These are phyloP conservation scores for Myotis myotis DNA, from an alignment of 2,797 vertebrate genomes.

Conservation along the genomic window DNA sequence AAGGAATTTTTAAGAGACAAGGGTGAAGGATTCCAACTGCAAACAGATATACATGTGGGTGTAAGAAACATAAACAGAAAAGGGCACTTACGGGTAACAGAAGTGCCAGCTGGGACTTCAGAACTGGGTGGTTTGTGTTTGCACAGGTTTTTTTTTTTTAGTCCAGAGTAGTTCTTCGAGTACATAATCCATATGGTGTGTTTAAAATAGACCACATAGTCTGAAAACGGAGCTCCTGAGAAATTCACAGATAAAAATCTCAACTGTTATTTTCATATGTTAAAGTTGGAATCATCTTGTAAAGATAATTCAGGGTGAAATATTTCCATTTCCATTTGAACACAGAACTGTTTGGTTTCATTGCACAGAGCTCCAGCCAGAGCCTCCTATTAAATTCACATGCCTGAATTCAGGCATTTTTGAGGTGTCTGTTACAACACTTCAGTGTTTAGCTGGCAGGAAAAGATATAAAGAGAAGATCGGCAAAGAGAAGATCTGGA, in stretches of 20 bases:
- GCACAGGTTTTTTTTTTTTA: constrained; percentile 50
- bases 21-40: constrained; percentile 73
- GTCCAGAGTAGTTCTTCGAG: constrained; percentile 46
- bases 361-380: constrained; percentile 51
- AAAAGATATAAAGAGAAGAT: constrained; percentile 53
- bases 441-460: constrained; percentile 44
- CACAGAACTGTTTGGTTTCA: constrained; percentile 66
- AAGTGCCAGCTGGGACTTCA: constrained; percentile 75
- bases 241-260: constrained; percentile 78
- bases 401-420: constrained; percentile 63
- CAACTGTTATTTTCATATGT: constrained; percentile 69
- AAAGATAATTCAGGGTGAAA: constrained; percentile 76
- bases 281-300: constrained; percentile 71
- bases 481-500: constrained; percentile 40
- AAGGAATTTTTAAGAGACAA: constrained; percentile 75
- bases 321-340: constrained; percentile 76
- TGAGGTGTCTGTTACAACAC: constrained; percentile 58
- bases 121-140: constrained; percentile 75
- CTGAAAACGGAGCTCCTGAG: constrained; percentile 77
- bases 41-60: constrained; percentile 75
- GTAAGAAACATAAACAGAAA: constrained; percentile 78
- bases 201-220: constrained; percentile 73
- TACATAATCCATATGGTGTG: constrained; percentile 78
- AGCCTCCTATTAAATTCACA: constrained; percentile 61
- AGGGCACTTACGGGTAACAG: constrained; percentile 74